Evolutionary conservation across 2,888 invertebrate genomes (phyloP).

Genomic region (Drosophila kuntzei): DNA sequence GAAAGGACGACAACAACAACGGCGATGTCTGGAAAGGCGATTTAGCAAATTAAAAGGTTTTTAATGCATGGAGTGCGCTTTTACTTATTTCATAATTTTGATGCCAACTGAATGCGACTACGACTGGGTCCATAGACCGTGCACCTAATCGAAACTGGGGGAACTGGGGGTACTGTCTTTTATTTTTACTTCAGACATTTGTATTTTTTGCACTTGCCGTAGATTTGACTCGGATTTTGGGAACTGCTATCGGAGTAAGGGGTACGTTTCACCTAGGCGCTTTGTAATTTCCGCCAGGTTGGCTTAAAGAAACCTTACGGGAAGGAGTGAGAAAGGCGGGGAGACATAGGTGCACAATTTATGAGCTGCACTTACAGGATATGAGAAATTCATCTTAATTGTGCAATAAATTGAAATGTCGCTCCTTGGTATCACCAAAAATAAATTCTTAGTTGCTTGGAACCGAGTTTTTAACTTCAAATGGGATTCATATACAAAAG

Average conservation of each 20-base stretch:
- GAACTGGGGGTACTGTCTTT: constrained; percentile 27
- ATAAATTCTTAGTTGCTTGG: constrained; percentile 53
- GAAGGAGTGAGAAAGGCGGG: background rate
- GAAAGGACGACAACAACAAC: constrained; percentile 17
- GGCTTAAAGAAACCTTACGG: background rate
- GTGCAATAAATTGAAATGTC: constrained; percentile 68
- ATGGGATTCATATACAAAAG: background rate
- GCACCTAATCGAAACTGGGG: too few species aligned
- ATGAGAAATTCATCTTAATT: constrained; percentile 73
- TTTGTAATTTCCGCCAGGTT: constrained; percentile 62
- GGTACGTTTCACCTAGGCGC: constrained; percentile 41
- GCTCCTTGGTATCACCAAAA: constrained; percentile 5
- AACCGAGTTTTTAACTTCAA: constrained; percentile 47
- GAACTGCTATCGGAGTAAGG: constrained; percentile 1
- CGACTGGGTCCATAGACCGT: constrained; percentile 23
- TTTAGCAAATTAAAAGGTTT: constrained; percentile 85
- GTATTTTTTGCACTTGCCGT: constrained; percentile 26
- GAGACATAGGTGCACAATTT: constrained; percentile 59
- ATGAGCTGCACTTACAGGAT: constrained; percentile 64
- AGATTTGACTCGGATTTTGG: constrained; percentile 14
- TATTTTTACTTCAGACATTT: constrained; percentile 44
- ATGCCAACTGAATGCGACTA: constrained; percentile 61
- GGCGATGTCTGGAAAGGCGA: constrained; percentile 84
- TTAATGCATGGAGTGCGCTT: constrained; percentile 84
- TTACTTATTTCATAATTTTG: constrained; percentile 83